Evolutionary conservation across 2,888 invertebrate species (phyloP), one percentile per base, ranked within the genome.

Genomic region (Noctuana brunneofusca): DNA sequence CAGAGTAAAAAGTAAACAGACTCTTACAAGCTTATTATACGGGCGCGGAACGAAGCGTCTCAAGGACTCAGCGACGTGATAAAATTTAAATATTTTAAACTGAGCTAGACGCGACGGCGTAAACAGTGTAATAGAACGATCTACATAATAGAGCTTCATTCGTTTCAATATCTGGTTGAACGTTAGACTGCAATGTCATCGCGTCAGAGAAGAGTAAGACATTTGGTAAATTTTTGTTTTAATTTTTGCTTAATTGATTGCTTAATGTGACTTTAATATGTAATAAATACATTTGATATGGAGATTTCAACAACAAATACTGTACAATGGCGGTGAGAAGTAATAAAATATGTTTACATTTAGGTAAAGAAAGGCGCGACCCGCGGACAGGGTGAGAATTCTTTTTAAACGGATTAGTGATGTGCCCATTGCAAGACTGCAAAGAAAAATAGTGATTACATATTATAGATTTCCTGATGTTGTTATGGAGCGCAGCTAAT

Each of bases 1-100:
- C n/a, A 12, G 14, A 38, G 14, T n/a, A 3, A n/a, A 38, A 14
- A 38, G 16, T 43, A 43, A 43, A 43, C 20, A 43, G 41, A 41
- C 41, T 41, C 41, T 41, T 16, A 41, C 41, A 41, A 41, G 41
- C 41, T 14, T 41, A 41, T 41, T 41, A 41, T 16, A 41, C 41
- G 14, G 14, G 16, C 14, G 41, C 14, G 16, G 41, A 41, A 16
- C 41, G 41, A 12, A 9, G 32, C 12, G 11, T 32, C 32, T 9
- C 4, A 9, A 32, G 12, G 32, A 32, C 32, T 9, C 32, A 12
- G 32, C 32, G 9, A 32, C 32, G 32, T 32, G 32, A 32, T 32
- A 32, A 32, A 32, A 32, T 32, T 4, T 9, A 32, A 32, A 32
- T 11, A 32, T 32, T 32, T 32, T 32, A 12, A 32, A 32, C 32